These are phyloP conservation scores for Limanda limanda DNA, from an alignment of 2,113 vertebrate genomes.

Conservation along the genomic window DNA sequence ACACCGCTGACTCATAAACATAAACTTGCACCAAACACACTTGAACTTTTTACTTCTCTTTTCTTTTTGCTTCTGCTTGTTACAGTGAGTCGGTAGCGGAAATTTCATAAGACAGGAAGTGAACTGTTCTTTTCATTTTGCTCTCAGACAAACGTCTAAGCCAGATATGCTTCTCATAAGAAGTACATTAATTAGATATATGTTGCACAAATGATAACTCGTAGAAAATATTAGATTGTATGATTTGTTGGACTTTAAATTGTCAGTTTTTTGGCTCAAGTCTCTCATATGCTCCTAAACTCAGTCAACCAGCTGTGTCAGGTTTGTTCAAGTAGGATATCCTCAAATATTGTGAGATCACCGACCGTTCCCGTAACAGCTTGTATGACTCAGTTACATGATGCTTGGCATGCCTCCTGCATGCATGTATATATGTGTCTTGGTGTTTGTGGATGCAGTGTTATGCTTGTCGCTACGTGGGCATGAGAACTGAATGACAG, in stretches of 20 bases:
- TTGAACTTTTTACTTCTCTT: neutral
- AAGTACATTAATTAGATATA: neutral
- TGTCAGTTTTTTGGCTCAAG: neutral
- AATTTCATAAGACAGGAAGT: neutral
- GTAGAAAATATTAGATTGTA: neutral
- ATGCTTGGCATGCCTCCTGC: neutral
- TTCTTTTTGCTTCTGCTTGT: neutral
- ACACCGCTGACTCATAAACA: neutral
- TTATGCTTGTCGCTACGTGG: slow-evolving; percentile 30
- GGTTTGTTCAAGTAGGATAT: neutral
- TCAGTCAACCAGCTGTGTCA: too few species aligned
- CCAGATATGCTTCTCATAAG: neutral
- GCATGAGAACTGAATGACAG: slow-evolving; percentile 8
- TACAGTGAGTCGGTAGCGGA: neutral
- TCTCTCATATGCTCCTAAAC: too few species aligned
- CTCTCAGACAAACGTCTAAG: neutral
- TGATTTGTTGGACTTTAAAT: neutral
- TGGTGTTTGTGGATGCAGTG: neutral
- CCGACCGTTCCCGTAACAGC: neutral
- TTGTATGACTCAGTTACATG: neutral
- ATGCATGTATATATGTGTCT: neutral
- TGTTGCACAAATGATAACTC: neutral
- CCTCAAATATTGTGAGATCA: neutral
- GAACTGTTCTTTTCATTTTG: neutral
- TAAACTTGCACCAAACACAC: neutral